These are phyloP conservation scores for Cydia amplana DNA, from an alignment of 1,140 invertebrate species.

Conservation along the genomic window DNA sequence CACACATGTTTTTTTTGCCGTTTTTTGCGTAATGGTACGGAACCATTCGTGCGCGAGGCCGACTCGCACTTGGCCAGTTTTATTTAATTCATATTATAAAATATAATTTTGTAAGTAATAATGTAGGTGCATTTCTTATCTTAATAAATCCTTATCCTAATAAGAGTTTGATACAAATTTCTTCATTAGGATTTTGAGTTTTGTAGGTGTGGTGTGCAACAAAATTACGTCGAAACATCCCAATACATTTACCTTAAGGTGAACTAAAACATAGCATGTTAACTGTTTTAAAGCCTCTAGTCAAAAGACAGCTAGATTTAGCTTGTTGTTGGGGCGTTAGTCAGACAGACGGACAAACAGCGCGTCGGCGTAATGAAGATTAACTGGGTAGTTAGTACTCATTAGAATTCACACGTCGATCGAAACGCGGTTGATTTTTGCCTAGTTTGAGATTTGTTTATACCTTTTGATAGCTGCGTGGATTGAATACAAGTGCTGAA, in stretches of 20 bases:
- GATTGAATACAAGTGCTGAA: neutral
- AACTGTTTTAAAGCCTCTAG: conserved; percentile 12
- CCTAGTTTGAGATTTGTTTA: neutral
- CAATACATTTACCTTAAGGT: neutral
- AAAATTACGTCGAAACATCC: too few relatives aligned
- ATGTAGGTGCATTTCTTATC: too few relatives aligned
- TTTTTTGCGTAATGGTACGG: too few relatives aligned
- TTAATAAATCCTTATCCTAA: too few relatives aligned
- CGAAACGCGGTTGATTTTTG: neutral
- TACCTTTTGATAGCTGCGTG: neutral
- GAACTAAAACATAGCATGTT: neutral
- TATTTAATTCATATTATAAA: too few relatives aligned
- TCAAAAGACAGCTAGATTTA: conserved; percentile 28
- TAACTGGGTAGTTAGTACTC: conserved; percentile 19
- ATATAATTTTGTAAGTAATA: too few relatives aligned
- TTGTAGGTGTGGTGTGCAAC: too few relatives aligned
- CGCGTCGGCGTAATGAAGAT: conserved; percentile 31
- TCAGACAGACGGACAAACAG: conserved; percentile 19
- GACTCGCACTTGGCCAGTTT: too few relatives aligned
- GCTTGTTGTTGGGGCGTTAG: neutral
- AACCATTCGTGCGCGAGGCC: too few relatives aligned
- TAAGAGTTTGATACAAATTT: too few relatives aligned
- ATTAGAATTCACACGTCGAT: conserved; percentile 28
- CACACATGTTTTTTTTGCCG: too few relatives aligned
- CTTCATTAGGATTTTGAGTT: too few relatives aligned